A percentile compares a stretch with the other conserved stretches of the same genome.
These are phyloP conservation scores for Helarctos malayanus DNA, from an alignment of 2,797 vertebrate species.

Conservation along the genomic window DNA sequence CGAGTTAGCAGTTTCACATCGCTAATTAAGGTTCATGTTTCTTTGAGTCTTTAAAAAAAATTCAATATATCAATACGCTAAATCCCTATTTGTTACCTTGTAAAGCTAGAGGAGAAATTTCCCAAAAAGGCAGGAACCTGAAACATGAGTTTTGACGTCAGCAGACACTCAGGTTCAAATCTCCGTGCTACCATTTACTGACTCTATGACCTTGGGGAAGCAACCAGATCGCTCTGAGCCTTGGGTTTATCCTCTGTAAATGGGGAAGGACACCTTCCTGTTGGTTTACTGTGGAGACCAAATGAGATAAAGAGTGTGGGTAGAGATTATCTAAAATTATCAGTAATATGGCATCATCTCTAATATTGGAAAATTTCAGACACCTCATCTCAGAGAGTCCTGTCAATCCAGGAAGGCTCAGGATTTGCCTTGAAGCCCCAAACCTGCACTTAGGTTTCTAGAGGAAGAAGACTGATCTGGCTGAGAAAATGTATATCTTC, in stretches of 20 bases:
- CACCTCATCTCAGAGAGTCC: background rate
- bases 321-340: background rate
- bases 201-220: background rate
- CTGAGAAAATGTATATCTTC: background rate
- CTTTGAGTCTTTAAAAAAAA: background rate
- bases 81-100: background rate
- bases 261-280: background rate
- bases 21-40: background rate
- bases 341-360: background rate
- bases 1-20: constrained; percentile 36
- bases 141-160: constrained; percentile 1
- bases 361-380: background rate
- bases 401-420: background rate
- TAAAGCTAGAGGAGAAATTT: background rate
- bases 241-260: background rate
- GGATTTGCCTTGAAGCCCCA: background rate
- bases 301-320: background rate
- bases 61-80: background rate
- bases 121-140: background rate
- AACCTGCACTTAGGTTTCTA: background rate
- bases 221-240: background rate
- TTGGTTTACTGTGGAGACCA: background rate
- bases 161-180: background rate
- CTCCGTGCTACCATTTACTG: background rate
- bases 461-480: background rate